Percentiles rank a stretch among this genome's conserved stretches.
phyloP scores from a whole-genome alignment of 2,797 vertebrate species.

The Nasua narica region DNA sequence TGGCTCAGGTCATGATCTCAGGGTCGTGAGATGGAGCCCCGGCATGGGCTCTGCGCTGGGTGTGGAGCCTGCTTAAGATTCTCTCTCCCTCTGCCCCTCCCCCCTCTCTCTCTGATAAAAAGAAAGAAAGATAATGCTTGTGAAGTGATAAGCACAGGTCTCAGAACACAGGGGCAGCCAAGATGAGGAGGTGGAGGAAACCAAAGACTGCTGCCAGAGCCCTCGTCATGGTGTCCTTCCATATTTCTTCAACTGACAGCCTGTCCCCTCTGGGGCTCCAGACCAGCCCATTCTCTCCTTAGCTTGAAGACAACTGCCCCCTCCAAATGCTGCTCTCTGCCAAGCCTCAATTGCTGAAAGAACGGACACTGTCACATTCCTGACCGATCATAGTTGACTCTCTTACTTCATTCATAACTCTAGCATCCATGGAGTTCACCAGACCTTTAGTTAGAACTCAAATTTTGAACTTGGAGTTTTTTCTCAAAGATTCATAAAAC shows the following conservation, averaged over 20 bases:
- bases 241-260: background rate
- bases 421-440: background rate
- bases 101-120: background rate
- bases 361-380: background rate
- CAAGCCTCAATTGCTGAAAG: background rate
- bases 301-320: background rate
- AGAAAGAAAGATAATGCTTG: background rate
- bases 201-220: background rate
- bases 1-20: background rate
- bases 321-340: background rate
- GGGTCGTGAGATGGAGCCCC: background rate
- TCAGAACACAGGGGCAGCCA: background rate
- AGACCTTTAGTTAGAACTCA: background rate
- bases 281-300: background rate
- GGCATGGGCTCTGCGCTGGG: background rate
- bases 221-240: background rate
- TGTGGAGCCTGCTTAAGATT: background rate
- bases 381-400: background rate
- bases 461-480: constrained; percentile 35
- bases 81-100: background rate
- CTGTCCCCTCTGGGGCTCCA: background rate
- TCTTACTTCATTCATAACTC: background rate
- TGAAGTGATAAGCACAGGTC: background rate
- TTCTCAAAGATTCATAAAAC: constrained; percentile 9
- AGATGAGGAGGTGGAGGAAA: background rate